Base-by-base conservation (phyloP, 2,888 invertebrate species). In the Caenorhabditis imperialis region DNA sequence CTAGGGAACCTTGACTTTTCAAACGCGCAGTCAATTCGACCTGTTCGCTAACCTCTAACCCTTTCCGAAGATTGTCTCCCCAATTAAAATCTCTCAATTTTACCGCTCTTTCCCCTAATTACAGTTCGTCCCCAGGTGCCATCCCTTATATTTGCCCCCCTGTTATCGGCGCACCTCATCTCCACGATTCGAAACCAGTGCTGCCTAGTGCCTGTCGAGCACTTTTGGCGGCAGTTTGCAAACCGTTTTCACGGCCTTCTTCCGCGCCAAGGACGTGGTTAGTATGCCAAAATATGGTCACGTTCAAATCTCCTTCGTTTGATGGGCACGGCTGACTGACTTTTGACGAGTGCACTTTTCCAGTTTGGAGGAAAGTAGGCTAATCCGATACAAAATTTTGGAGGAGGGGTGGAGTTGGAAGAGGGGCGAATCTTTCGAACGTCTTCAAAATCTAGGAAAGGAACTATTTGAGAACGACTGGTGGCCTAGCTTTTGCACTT, bases 211-310 rank as follows among this genome's bases (percentile, higher is more conserved):
- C 48, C 16, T n/a, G 50, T 25, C 37, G 22, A 30, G 30, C 30
- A 30, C 30, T 47, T 22, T 20, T 45, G 27, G 33, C 48, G 27
- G 16, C 33, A 20, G 20, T 38, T 33, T 44, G 35, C 51, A 42
- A 27, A 37, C 23, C 8, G 30, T 18, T 12, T 25, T 30, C 10
- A 25, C 16, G 14, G 20, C 25, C 47, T n/a, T n/a, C n/a, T n/a
- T n/a, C n/a, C 7, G 30, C 40, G 60, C 50, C 65, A 65, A 65
- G 65, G 65, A 65, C 65, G 57, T 55, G 65, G 55, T 65, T 54
- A 54, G 63, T 63, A 65, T 48, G 63, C 63, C 63, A 65, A n/a
- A n/a, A 65, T 65, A 55, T 65, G 63, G 63, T 65, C 3, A 16
- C 20, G 35, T 57, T 45, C 58, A 48, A 58, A 58, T 47, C 58